Evolutionary conservation across 1,140 invertebrate genomes (phyloP), one percentile per base, ranked within the genome.

Genomic region (Euglossa dilemma): DNA sequence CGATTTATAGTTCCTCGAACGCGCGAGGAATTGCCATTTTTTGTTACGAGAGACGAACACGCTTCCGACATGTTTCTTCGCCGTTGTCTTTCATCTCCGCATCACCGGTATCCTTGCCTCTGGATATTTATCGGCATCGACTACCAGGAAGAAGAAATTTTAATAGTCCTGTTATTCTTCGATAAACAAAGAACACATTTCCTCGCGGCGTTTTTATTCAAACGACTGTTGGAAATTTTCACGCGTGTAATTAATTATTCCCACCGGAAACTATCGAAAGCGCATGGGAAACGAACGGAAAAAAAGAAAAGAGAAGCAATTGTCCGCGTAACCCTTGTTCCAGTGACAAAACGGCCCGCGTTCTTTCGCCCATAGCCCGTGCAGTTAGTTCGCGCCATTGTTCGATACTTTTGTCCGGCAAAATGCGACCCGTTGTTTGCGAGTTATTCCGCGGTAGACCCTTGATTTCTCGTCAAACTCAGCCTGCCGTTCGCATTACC

Each of bases 1-100:
- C 59, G 50, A 74, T 75, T 75, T 75, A 81, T 61, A 47, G 75
- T 74, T 56, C 71, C 47, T 52, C 1, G 50, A 64, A 28, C 70
- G 23, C 18, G 12, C 20, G 20, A 9, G 20, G 71, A 66, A 80
- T 80, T 23, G 71, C n/a, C 18, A 18, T 66, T 74, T 56, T 54
- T 64, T 52, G 28, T 56, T 56, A 36, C 23, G 1, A 9, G 8
- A 11, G n/a, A 23, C 70, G 28, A 73, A 20, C 54, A 4, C 25
- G 11, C 14, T 25, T 11, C 12, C 2, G 18, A 11, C 8, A 2
- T 54, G 18, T 23, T 73, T 59, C 20, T 59, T 45, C 7, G 2
- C 9, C 9, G 12, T 0, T 36, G 36, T 16, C 20, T 16, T 25
- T 57, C 12, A 6, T 20, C 6, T 2, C 20, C 6, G 36, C 14